A percentile compares a stretch with the other conserved stretches of the same genome.
These are phyloP conservation scores for Mastomys coucha DNA, from an alignment of 2,113 vertebrate genomes.

Conservation along the genomic window DNA sequence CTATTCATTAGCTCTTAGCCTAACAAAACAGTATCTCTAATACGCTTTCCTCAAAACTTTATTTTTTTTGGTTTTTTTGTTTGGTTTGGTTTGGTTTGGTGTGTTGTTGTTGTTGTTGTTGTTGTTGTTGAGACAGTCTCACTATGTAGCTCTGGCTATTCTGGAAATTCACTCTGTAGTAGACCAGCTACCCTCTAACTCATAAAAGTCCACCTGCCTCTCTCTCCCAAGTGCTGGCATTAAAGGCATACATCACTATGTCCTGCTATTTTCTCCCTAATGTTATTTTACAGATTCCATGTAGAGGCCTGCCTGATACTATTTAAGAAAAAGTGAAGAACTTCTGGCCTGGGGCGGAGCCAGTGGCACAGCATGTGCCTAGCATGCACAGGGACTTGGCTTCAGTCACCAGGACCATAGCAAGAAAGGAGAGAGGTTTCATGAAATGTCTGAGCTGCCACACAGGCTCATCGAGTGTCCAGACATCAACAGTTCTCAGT, in stretches of 20 bases:
- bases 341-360: background rate
- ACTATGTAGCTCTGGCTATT: background rate
- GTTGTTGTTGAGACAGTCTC: background rate
- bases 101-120: background rate
- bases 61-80: background rate
- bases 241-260: too few relatives aligned
- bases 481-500: background rate
- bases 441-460: background rate
- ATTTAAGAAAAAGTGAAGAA: constrained; percentile 5
- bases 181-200: background rate
- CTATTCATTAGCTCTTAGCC: background rate
- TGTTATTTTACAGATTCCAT: background rate
- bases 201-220: background rate
- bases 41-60: background rate
- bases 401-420: background rate
- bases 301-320: background rate
- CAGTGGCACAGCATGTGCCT: background rate
- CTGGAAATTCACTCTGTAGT: background rate
- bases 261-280: too few relatives aligned
- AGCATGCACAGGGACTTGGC: background rate
- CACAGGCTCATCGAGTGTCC: background rate
- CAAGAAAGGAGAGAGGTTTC: background rate
- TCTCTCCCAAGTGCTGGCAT: background rate
- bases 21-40: constrained; percentile 2
- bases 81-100: too few relatives aligned